Evolutionary conservation across 1,140 invertebrate genomes (phyloP), one percentile per base, ranked within the genome.

Genomic region (Drosophila mauritiana): DNA sequence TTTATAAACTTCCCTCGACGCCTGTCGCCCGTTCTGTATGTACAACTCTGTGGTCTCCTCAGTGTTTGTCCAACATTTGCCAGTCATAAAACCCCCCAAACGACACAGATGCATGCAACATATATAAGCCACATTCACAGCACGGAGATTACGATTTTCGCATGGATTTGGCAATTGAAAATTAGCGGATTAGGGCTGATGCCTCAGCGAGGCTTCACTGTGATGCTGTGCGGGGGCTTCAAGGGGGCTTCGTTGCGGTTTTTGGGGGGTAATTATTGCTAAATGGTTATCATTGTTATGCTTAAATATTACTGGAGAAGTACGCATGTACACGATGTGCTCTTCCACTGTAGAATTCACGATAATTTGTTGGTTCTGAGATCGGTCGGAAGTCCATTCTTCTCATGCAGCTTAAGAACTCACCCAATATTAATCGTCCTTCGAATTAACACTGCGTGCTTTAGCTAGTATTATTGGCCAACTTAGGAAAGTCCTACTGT

Each of bases 101-200:
- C 42, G 36, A 53, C 49, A 56, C 40, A 56, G 11, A 46, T 37
- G 12, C 40, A 51, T 45, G 8, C 45, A 31, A 31, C 31, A 63
- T 67, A 63, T 36, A 52, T 37, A 11, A 22, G 17, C 13, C 13
- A 45, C n/a, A 45, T 64, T 42, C 59, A 54, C 52, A 55, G 42
- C 64, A 56, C 27, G 51, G 31, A 56, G 67, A 56, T 67, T 67
- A 65, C 62, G 45, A 65, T 57, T 70, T 22, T 48, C 46, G 64
- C 64, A 48, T 22, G 67, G 64, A 69, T 70, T 70, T 70, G 49
- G 48, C 54, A 75, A 76, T 69, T 70, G 67, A 70, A 70, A 70
- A 70, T 70, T 70, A 70, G 64, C 67, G 67, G 67, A 70, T 69
- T 70, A 69, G 42, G 52, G 43, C 34, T 15, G 62, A 2, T 8